A percentile compares a stretch with the other conserved stretches of the same genome.
Evolutionary conservation across 2,113 vertebrate genomes (phyloP).

Genomic region (Oncorhynchus gorbuscha): DNA sequence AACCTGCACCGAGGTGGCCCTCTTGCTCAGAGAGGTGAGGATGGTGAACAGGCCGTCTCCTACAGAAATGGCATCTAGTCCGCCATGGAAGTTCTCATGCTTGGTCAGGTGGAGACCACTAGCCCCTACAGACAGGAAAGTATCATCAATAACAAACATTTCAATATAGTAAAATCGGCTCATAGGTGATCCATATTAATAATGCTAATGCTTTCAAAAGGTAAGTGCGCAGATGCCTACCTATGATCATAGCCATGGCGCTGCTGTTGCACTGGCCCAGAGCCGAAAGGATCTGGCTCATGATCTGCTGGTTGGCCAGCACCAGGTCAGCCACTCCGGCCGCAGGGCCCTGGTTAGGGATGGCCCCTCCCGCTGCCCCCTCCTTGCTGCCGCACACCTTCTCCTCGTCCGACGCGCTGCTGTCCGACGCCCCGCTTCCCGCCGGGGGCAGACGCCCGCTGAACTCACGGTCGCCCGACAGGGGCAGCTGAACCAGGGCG

Average conservation of each 20-base stretch:
- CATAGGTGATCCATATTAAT: background rate
- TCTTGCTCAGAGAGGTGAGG: slow-evolving; percentile 95
- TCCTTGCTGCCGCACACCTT: slow-evolving; percentile 97
- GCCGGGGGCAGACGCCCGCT: slow-evolving; percentile 85
- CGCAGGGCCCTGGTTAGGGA: slow-evolving; percentile 80
- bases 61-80: slow-evolving; percentile 96
- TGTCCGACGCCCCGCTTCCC: slow-evolving; percentile 82
- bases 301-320: slow-evolving; percentile 96
- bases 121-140: slow-evolving; percentile 78
- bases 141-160: background rate
- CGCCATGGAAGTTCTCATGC: slow-evolving; percentile 97
- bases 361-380: slow-evolving; percentile 74
- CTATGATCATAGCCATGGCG: slow-evolving; percentile 99
- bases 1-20: slow-evolving; percentile 92
- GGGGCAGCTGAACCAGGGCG: slow-evolving; percentile 90
- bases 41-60: slow-evolving; percentile 98
- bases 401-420: slow-evolving; percentile 96
- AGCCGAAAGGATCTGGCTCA: slow-evolving; percentile 98
- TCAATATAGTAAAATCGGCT: background rate
- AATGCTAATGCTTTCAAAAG: background rate
- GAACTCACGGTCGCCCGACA: slow-evolving; percentile 92
- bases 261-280: slow-evolving; percentile 99
- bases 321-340: slow-evolving; percentile 93
- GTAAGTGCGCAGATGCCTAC: slow-evolving; percentile 59
- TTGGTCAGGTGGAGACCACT: slow-evolving; percentile 97